Evolutionary conservation across 2,888 invertebrate genomes (phyloP), one percentile per base, ranked within the genome.

Genomic region (Euzetes globulus): DNA sequence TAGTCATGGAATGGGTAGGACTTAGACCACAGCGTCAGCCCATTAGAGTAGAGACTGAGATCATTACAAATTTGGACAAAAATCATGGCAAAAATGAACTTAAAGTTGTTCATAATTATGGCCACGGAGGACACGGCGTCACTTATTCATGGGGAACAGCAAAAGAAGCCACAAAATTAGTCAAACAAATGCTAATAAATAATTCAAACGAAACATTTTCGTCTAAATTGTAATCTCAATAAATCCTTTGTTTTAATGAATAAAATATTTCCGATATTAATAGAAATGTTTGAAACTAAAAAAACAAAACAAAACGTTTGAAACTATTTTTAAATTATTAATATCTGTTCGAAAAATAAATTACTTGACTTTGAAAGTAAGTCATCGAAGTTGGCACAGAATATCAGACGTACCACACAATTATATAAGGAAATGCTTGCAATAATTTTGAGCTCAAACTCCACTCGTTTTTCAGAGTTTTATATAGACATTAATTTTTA

Each of bases 41-140:
- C 0, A 80, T 85, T 1, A 79, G 85, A 52, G 78, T 85, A 25
- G 85, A 85, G 77, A 79, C 79, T 37, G 84, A 84, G 78, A 78
- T 78, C 13, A 47, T 80, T 1, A 52, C 22, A 11, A 72, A 76
- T 22, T 17, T 29, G 52, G n/a, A 75, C 52, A 70, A 75, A 73
- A 74, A 29, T 63, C 33, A 22, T 17, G 29, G 6, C 3, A 63
- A 63, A 33, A 63, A 6, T n/a, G 33, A 52, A 77, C 77, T 85
- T 0, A 86, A 88, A 85, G 86, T 95, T 45, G 89, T 96, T 7
- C 96, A 97, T 82, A 93, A 95, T 83, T 96, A 96, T 81, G 96
- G 96, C 0, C 96, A 96, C 82, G 94, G 95, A 0, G 94, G 94
- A 0, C 94, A 94, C 81, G 96, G 96, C 0, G 90, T 96, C 0